Conservation (phyloP, 1,140 invertebrate species). For the Cyphomyrmex costatus region DNA sequence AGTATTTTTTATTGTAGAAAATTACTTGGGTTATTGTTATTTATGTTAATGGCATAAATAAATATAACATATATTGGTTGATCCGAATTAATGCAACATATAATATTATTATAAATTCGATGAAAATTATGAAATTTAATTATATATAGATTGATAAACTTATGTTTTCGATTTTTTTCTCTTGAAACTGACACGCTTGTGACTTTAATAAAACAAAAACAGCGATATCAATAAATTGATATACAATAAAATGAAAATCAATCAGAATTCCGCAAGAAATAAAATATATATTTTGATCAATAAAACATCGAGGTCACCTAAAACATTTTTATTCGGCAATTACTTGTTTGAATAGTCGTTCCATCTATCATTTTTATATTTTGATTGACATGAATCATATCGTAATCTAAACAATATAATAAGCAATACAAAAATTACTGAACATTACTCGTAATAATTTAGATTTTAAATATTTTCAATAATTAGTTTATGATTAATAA, state of each 20-base stretch:
- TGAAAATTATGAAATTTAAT: background rate
- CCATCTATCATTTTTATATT: background rate
- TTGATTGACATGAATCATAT: background rate
- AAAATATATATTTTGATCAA: background rate
- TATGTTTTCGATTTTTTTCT: background rate
- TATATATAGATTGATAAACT: background rate
- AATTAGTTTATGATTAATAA: background rate
- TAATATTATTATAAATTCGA: background rate
- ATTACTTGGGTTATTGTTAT: background rate
- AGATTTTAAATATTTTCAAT: background rate
- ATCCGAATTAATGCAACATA: background rate
- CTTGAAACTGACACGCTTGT: background rate
- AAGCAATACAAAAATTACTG: background rate
- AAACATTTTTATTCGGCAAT: slow-evolving; percentile 3
- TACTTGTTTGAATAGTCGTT: background rate
- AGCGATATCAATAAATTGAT: too few relatives aligned
- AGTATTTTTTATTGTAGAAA: background rate
- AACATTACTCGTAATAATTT: background rate
- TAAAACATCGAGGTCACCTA: background rate
- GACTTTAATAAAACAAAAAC: background rate
- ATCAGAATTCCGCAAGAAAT: background rate
- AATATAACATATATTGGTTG: background rate
- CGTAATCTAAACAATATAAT: background rate
- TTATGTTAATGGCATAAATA: background rate
- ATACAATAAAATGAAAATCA: background rate